Evolutionary conservation across 2,113 vertebrate genomes (phyloP), one percentile per base, ranked within the genome.

Genomic region (Monopterus albus): DNA sequence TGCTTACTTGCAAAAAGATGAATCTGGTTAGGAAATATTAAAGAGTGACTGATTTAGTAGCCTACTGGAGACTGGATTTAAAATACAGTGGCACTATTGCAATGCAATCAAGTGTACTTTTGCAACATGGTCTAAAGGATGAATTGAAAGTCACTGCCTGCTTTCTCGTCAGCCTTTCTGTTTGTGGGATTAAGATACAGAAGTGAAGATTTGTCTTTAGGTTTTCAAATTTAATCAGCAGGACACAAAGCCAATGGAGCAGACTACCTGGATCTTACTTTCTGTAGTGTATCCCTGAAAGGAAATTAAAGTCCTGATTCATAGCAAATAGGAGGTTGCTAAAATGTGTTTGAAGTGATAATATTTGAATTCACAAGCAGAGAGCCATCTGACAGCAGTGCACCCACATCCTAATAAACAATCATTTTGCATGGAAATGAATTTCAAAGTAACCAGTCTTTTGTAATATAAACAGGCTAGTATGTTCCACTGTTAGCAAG

Each of bases 121-220:
- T 70, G 69, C 43, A 42, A 75, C 47, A 42, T 13, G 5, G 47
- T 53, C 63, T 55, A 36, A 71, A 68, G 67, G 59, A 71, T 71
- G 58, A 74, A 85, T 53, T 47, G 67, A 83, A 85, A 87, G 59
- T 82, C 67, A 80, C 80, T 83, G 79, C 85, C 82, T 45, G 59
- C 43, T 45, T 76, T 88, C 62, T 85, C 55, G 59, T 62, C 72
- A 47, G 21, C 57, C 51, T 56, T 42, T 70, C 52, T 62, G 52
- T 85, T 88, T 87, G 66, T 75, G 64, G 75, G 83, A 89, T 89
- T 88, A 85, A 67, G 72, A 38, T n/a, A 68, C 25, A 86, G 69
- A 75, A 83, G 72, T 81, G 77, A 66, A 88, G 79, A 81, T 79
- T 78, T 81, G 79, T 60, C 70, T 81, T 66, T 82, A 83, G 66